Percentiles rank a stretch among this genome's conserved stretches.
phyloP scores from a whole-genome alignment of 2,888 invertebrate genomes.

The Agonopterix arenella region DNA sequence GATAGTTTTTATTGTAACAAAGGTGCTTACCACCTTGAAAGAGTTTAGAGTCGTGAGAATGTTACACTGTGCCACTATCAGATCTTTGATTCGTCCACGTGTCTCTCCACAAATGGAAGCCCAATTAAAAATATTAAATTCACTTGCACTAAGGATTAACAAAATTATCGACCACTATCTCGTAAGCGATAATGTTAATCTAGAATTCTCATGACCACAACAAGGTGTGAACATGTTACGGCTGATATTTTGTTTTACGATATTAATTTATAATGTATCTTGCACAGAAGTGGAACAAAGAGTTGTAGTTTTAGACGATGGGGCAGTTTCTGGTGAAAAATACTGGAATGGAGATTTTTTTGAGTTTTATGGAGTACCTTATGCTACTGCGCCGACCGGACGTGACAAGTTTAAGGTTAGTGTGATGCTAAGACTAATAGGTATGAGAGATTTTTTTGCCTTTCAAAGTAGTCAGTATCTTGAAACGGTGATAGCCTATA shows the following conservation, averaged over 20 bases:
- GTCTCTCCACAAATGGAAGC: not conserved
- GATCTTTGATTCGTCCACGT: constrained; percentile 5
- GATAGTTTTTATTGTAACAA: no score
- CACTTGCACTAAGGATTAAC: not conserved
- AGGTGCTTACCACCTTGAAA: no score
- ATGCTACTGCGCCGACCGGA: constrained; percentile 52
- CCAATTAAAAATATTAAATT: not conserved
- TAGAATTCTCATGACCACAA: constrained; percentile 10
- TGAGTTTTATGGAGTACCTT: constrained; percentile 60
- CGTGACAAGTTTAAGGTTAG: constrained; percentile 52
- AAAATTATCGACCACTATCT: constrained; percentile 1
- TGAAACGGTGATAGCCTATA: no score
- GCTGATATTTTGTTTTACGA: constrained; percentile 22
- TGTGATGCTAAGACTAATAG: no score
- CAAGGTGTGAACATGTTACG: constrained; percentile 31
- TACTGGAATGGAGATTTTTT: constrained; percentile 63
- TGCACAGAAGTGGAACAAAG: constrained; percentile 22
- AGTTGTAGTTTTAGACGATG: constrained; percentile 42
- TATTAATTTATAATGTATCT: constrained; percentile 23
- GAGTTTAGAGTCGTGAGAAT: no score
- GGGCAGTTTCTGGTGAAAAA: constrained; percentile 45
- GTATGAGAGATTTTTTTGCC: no score
- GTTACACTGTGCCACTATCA: not conserved
- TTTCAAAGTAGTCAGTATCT: no score
- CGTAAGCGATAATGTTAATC: not conserved